Conservation (phyloP, 2,797 vertebrate genomes). For the Peromyscus nudipes region DNA sequence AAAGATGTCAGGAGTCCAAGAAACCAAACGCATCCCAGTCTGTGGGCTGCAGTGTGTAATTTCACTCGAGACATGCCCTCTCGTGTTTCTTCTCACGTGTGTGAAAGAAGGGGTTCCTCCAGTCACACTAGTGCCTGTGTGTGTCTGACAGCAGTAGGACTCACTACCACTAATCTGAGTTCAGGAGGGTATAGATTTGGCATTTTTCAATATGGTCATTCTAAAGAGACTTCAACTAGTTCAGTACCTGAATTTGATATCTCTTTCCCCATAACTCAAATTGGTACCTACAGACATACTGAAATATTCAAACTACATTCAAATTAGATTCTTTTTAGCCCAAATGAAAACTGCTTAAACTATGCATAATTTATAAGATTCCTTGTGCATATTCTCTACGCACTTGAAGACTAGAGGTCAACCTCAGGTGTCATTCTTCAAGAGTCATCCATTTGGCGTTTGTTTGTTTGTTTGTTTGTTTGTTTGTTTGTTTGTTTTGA, state of each 20-base stretch:
- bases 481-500: neutral
- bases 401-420: neutral
- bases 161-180: neutral
- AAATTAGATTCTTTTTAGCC: conserved; percentile 10
- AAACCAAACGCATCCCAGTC: neutral
- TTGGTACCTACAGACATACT: neutral
- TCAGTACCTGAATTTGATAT: neutral
- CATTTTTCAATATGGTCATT: neutral
- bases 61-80: neutral
- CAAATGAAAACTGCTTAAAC: neutral
- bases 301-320: conserved; percentile 22
- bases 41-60: neutral
- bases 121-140: neutral
- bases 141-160: neutral
- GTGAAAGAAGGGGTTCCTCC: neutral
- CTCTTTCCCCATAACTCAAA: neutral
- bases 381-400: neutral
- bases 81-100: neutral
- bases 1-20: neutral
- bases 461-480: neutral
- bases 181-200: neutral
- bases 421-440: neutral
- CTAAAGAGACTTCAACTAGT: conserved; percentile 6
- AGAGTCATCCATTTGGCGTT: neutral
- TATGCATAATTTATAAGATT: neutral